A percentile compares a stretch with the other conserved stretches of the same genome.
Evolutionary conservation across 2,888 invertebrate species (phyloP).

Genomic region (Spodoptera exigua): DNA sequence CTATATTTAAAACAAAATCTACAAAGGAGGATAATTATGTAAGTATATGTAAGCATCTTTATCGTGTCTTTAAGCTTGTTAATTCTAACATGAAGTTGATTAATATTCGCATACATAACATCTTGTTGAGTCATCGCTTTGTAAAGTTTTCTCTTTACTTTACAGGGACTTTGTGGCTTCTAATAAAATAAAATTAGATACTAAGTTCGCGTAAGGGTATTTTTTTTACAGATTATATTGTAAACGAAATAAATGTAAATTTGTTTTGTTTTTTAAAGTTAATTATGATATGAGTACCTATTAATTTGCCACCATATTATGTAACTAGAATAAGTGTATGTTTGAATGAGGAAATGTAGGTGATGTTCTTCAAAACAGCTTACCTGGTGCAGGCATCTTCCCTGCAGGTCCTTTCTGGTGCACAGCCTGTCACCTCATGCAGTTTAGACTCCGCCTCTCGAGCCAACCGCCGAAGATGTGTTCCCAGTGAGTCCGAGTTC

Average conservation of each 20-base stretch:
- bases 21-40: slow-evolving; percentile 20
- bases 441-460: slow-evolving; percentile 95
- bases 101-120: slow-evolving; percentile 41
- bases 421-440: slow-evolving; percentile 91
- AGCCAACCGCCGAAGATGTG: slow-evolving; percentile 93
- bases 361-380: too few species aligned
- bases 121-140: slow-evolving; percentile 9
- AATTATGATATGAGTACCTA: too few species aligned
- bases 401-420: slow-evolving; percentile 77
- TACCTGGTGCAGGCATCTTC: slow-evolving; percentile 82
- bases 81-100: slow-evolving; percentile 40
- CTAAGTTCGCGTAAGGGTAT: too few species aligned
- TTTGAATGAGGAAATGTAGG: too few species aligned
- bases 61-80: slow-evolving; percentile 23
- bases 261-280: too few species aligned
- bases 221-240: too few species aligned
- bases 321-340: too few species aligned
- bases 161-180: background rate
- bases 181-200: too few species aligned
- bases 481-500: slow-evolving; percentile 92
- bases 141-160: background rate
- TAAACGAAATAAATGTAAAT: too few species aligned
- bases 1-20: background rate
- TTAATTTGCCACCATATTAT: too few species aligned
- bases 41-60: slow-evolving; percentile 19